Base-by-base conservation (phyloP, 2,888 invertebrate species). In the Rhodophaea formosa region DNA sequence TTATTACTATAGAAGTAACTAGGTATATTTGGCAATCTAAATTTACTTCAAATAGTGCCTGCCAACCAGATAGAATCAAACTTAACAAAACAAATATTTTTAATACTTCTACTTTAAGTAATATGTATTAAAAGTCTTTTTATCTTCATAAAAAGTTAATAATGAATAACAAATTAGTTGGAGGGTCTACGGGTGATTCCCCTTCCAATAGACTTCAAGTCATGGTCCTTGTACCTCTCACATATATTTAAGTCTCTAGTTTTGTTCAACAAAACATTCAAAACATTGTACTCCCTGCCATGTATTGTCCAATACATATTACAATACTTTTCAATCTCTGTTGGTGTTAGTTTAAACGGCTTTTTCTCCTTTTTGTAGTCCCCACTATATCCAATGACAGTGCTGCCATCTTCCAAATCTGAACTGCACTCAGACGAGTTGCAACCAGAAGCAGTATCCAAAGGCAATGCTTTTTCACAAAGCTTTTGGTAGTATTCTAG, bases 201-300 rank as follows among this genome's bases (percentile, higher is more conserved):
- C 46, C 85, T 69, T 7, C 84, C 85, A n/a, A 80, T 61, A n/a
- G 74, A 75, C 57, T 76, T 82, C 0, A 66, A 53, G 53, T 79
- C 73, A 53, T 78, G 64, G 62, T 84, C 69, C 58, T 75, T 79
- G 57, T 77, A 82, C 23, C 61, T 64, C 53, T 79, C 76, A 57
- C 83, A 83, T 54, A 81, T 77, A 45, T 69, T 71, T 1, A 84
- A 64, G 63, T 84, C 83, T 14, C 73, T 67, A 0, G 72, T 72
- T 66, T 85, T 85, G 57, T 82, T 83, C 10, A 75, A 60, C 35
- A 84, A 58, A 1, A 82, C 63, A 59, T 74, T 75, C 39, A 84
- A 63, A 3, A 79, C 71, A 61, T 84, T 84, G 59, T 70, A 75
- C 59, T 75, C 66, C 45, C 63, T 63, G 0, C 74, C 81, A 23